Base-by-base conservation (phyloP, 2,888 invertebrate genomes). In the Cerceris ruficornis region DNA sequence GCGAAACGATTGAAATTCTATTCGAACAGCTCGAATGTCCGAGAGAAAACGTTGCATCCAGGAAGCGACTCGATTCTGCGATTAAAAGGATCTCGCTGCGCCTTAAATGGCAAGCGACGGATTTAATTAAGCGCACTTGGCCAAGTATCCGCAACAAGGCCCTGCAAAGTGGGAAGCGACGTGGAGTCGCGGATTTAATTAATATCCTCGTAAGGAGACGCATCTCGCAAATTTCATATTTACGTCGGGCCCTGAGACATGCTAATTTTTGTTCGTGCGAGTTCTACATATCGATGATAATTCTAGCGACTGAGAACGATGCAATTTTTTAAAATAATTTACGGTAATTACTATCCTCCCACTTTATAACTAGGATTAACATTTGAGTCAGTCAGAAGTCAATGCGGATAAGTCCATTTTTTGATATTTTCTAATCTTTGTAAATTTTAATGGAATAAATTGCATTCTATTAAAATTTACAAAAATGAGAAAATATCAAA, bases 51-150 rank as follows among this genome's bases (percentile, higher is more conserved):
- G 46, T 46, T 46, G 11, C 9, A 8, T 46, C 46, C 46, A 28
- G 69, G 64, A 67, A 74, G 43, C 64, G 50, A 42, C 55, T 15
- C 52, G 74, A 17, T 75, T 73, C 68, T 73, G 57, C 76, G 28
- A 81, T 80, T 80, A 71, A 81, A 77, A 69, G 71, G 70, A 74
- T 71, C 28, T 28, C 70, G 50, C 13, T 54, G 65, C 61, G 28
- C 81, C 70, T 80, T 73, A 76, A 77, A 69, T 15, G 76, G 74
- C 9, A 15, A 70, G 70, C 69, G 28, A 5, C 2, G 55, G 74
- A 77, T 81, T 80, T 77, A 76, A 81, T 81, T 77, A 77, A 81
- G 65, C 43, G 61, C 17, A 9, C 46, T 39, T 58, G 9, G 69
- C 58, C 42, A 59, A 62, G 57, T 60, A 52, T 13, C 39, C 55